Evolutionary conservation across 1,140 invertebrate species (phyloP).

Genomic region (Halyomorpha halys): DNA sequence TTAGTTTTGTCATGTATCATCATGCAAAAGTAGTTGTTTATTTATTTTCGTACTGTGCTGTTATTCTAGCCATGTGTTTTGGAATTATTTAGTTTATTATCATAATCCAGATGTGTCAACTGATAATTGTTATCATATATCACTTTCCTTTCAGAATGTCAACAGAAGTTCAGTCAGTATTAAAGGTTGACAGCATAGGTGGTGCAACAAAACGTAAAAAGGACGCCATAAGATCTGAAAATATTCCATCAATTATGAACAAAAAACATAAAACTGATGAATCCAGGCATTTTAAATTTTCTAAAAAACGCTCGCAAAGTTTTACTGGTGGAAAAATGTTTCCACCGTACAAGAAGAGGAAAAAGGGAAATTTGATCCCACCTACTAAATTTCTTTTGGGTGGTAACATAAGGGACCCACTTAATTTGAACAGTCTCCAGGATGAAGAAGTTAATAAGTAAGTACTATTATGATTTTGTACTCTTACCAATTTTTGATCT

Average conservation of each 20-base stretch:
- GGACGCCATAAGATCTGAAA: neutral
- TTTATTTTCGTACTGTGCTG: neutral
- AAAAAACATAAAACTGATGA: slow-evolving; percentile 22
- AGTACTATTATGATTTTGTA: slow-evolving; percentile 4
- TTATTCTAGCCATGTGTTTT: neutral
- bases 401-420: slow-evolving; percentile 87
- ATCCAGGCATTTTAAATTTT: slow-evolving; percentile 3
- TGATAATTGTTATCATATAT: slow-evolving; percentile 7
- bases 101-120: slow-evolving; percentile 5
- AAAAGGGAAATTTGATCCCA: slow-evolving; percentile 61
- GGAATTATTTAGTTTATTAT: slow-evolving; percentile 54
- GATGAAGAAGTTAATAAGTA: slow-evolving; percentile 71
- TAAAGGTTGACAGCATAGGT: slow-evolving; percentile 19
- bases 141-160: slow-evolving; percentile 18
- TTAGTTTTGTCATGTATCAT: neutral
- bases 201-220: neutral
- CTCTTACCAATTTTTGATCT: too few relatives aligned
- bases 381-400: slow-evolving; percentile 90
- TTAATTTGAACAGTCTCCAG: slow-evolving; percentile 86
- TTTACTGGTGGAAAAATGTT: slow-evolving; percentile 24
- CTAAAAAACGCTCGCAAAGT: slow-evolving; percentile 21
- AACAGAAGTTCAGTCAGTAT: slow-evolving; percentile 21
- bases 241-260: slow-evolving; percentile 16
- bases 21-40: neutral
- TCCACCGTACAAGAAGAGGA: slow-evolving; percentile 48